Percentiles rank a stretch among this genome's conserved stretches.
Evolutionary conservation across 2,113 vertebrate species (phyloP).

Genomic region (Poeciliopsis occidentalis): DNA sequence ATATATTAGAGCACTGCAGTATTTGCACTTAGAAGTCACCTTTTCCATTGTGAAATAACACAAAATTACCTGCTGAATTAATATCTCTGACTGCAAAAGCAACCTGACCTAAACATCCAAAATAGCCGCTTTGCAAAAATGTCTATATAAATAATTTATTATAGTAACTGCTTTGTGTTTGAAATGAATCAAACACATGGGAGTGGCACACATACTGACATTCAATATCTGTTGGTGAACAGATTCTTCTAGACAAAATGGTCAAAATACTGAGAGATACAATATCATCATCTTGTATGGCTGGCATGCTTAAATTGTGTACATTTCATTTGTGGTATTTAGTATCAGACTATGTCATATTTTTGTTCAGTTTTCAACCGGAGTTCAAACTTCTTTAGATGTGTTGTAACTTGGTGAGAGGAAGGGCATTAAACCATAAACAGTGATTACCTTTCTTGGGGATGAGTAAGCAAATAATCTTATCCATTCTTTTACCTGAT

Average conservation of each 20-base stretch:
- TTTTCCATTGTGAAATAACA: background rate
- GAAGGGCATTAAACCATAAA: conserved; percentile 43
- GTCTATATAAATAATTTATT: background rate
- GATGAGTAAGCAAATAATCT: conserved; percentile 49
- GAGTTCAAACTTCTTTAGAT: background rate
- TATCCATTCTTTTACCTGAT: conserved; percentile 55
- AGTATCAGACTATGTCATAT: background rate
- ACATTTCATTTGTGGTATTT: background rate
- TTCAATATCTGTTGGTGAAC: background rate
- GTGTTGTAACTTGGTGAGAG: background rate
- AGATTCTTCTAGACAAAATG: background rate
- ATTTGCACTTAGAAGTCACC: background rate
- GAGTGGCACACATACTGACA: background rate
- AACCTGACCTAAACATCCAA: background rate
- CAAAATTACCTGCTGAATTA: background rate
- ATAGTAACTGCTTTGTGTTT: background rate
- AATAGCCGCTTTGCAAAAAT: background rate
- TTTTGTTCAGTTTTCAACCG: background rate
- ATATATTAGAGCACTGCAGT: background rate
- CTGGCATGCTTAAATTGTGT: background rate
- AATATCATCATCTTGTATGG: background rate
- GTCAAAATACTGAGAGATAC: too few relatives aligned
- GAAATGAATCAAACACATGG: background rate
- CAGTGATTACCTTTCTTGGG: conserved; percentile 53
- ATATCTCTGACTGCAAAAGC: background rate